Evolutionary conservation across 2,888 invertebrate genomes (phyloP).

Genomic region (Mythimna vitellina): DNA sequence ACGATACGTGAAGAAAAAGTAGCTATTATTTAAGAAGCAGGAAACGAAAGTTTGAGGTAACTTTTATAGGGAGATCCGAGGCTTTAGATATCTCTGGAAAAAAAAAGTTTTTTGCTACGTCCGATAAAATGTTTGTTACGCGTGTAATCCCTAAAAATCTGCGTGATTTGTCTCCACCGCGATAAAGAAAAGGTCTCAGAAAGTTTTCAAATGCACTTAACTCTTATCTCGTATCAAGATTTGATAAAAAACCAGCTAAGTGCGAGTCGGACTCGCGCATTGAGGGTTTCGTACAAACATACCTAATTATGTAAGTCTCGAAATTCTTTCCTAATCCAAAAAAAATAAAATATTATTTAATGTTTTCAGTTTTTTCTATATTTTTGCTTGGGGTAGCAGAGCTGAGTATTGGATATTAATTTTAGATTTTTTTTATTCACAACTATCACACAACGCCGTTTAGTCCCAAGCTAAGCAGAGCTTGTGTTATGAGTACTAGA

Average conservation of each 20-base stretch:
- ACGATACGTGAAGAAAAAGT: slow-evolving; percentile 68
- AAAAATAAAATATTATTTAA: no score
- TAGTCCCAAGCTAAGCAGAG: no score
- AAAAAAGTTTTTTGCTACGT: slow-evolving; percentile 78
- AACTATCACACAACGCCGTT: no score
- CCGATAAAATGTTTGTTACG: slow-evolving; percentile 86
- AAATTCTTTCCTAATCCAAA: no score
- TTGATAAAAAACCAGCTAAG: slow-evolving; percentile 13
- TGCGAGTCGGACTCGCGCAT: no score
- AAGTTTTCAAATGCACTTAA: slow-evolving; percentile 70
- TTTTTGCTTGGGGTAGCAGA: no score
- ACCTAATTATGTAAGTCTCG: no score
- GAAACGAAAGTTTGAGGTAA: slow-evolving; percentile 81
- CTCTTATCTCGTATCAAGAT: slow-evolving; percentile 66
- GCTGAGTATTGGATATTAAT: no score
- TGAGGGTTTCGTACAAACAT: no score
- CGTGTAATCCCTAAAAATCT: slow-evolving; percentile 82
- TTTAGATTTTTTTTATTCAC: no score
- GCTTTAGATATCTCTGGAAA: slow-evolving; percentile 80
- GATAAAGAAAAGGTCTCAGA: slow-evolving; percentile 75
- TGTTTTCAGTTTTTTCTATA: no score
- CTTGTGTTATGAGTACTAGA: no score
- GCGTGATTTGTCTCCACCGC: slow-evolving; percentile 82
- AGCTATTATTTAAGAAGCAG: slow-evolving; percentile 77
- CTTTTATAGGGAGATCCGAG: slow-evolving; percentile 81